These are phyloP conservation scores for Laspeyria flexula DNA, from an alignment of 2,888 invertebrate species.

Conservation along the genomic window DNA sequence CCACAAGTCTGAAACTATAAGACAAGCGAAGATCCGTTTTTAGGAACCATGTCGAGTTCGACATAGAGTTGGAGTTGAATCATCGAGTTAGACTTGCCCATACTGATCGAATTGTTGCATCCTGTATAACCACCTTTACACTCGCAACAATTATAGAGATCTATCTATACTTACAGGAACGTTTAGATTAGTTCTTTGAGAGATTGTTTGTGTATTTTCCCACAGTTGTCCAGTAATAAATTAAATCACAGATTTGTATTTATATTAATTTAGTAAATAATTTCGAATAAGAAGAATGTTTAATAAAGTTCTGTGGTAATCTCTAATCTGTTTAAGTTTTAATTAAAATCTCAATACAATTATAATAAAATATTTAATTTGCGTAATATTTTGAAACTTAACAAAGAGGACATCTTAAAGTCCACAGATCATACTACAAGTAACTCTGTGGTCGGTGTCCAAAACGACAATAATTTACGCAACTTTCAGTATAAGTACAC, in stretches of 20 bases:
- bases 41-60: no score
- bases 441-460: conserved; percentile 51
- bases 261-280: conserved; percentile 75
- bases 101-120: no score
- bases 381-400: conserved; percentile 81
- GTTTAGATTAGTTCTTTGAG: conserved; percentile 79
- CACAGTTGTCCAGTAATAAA: conserved; percentile 77
- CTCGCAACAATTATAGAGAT: conserved; percentile 81
- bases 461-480: conserved; percentile 77
- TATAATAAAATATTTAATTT: conserved; percentile 65
- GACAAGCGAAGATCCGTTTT: no score
- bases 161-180: conserved; percentile 84
- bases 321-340: conserved; percentile 59
- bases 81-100: no score
- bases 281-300: conserved; percentile 57
- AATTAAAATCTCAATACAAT: conserved; percentile 70
- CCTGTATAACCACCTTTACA: conserved; percentile 55
- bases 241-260: conserved; percentile 81
- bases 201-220: conserved; percentile 52
- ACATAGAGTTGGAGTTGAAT: no score
- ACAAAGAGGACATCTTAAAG: conserved; percentile 59
- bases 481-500: conserved; percentile 62
- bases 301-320: conserved; percentile 54
- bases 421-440: conserved; percentile 17
- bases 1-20: no score